Evolutionary conservation across 2,113 vertebrate species (phyloP), one percentile per base, ranked within the genome.

Genomic region (Mesocricetus auratus): DNA sequence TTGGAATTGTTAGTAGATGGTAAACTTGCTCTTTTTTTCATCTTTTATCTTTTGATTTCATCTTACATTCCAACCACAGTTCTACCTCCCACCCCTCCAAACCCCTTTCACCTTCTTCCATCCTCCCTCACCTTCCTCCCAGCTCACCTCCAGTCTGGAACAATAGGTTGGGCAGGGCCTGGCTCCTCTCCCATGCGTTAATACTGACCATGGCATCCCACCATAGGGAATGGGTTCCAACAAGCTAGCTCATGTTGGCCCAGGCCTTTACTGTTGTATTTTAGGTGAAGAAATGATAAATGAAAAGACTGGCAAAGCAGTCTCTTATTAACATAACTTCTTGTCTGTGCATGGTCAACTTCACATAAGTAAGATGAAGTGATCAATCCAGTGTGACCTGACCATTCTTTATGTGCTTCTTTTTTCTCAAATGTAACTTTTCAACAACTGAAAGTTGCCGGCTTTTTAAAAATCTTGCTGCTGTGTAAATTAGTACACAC

Each of bases 281-380:
- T 69, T 86, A 78, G 22, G 33, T 75, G 45, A 89, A 45, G 53
- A 75, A 16, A 50, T 91, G 83, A 58, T 31, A 81, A 92, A 71
- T 83, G 86, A 16, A 33, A 56, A 22, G 21, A 50, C 47, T 58
- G 64, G 75, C 66, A 69, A 68, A 42, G n/a, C 17, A 87, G 71
- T 74, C 8, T 78, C n/a, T 56, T 64, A 64, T 39, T 36, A 89
- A 62, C 8, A 71, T 36, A 29, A 24, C 22, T 24, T 53, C 13
- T 88, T 91, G 56, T 45, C 69, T 62, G 33, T 39, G 24, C 29
- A 68, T 89, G 24, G n/a, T 96, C 81, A 97, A 77, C 31, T 16
- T 69, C 77, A 89, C 21, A 62, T 62, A 47, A 68, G 47, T 36
- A 86, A 93, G 53, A 90, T 87, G 45, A 82, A 89, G 19, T 56